Percentiles rank a stretch among this genome's conserved stretches.
These are phyloP conservation scores for Vireo griseus DNA, from an alignment of 2,797 vertebrate genomes.

Conservation along the genomic window DNA sequence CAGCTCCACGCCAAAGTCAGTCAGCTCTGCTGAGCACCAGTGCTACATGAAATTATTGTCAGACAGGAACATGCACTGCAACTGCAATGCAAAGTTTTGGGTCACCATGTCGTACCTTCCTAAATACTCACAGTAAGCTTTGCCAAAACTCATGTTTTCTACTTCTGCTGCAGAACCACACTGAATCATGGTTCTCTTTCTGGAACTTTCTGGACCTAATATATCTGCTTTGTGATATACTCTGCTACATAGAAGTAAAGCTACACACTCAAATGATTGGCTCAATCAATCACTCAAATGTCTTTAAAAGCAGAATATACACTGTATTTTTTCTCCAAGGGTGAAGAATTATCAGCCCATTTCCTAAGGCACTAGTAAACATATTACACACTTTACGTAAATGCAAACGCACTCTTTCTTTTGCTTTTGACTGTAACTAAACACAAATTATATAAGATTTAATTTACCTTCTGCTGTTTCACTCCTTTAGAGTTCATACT, in stretches of 20 bases:
- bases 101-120: background rate
- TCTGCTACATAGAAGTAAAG: background rate
- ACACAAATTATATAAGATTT: background rate
- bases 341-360: background rate
- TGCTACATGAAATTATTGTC: background rate
- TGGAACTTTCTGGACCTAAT: background rate
- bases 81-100: background rate
- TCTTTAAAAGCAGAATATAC: background rate
- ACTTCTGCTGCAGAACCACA: background rate
- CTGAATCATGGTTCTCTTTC: background rate
- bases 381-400: background rate
- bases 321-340: background rate
- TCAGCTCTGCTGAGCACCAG: background rate
- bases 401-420: background rate
- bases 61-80: background rate
- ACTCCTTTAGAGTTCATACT: background rate
- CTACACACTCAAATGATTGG: background rate
- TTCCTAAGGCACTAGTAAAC: background rate
- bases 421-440: background rate
- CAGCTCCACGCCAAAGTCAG: background rate
- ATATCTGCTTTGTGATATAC: background rate
- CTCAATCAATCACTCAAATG: background rate
- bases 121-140: background rate
- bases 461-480: background rate
- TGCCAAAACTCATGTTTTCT: background rate